Conservation (phyloP, 2,113 vertebrate genomes). For the Callithrix jacchus region DNA sequence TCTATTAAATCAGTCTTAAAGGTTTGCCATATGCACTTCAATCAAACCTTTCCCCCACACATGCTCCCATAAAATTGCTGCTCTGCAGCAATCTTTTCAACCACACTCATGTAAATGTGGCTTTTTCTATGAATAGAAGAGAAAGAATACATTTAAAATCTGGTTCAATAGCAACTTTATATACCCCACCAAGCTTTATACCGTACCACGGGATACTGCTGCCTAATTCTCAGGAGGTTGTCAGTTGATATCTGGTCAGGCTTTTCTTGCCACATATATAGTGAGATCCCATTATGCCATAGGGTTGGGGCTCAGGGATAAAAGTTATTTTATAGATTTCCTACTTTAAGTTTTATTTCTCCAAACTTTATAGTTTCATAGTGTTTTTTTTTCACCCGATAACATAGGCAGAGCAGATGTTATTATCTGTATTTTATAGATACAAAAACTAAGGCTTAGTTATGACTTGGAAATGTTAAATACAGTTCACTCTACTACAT, state of each 20-base stretch:
- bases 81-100: slow-evolving; percentile 56
- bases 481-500: neutral
- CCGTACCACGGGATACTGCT: neutral
- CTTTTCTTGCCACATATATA: neutral
- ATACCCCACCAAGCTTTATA: neutral
- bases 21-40: slow-evolving; percentile 50
- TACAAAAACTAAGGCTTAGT: slow-evolving; percentile 24
- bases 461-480: slow-evolving; percentile 39
- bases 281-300: neutral
- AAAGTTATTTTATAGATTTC: slow-evolving; percentile 50
- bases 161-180: slow-evolving; percentile 40
- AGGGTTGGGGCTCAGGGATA: neutral
- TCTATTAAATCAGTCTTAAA: slow-evolving; percentile 61
- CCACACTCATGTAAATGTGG: slow-evolving; percentile 56
- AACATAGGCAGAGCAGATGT: slow-evolving; percentile 46
- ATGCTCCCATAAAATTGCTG: slow-evolving; percentile 23
- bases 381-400: slow-evolving; percentile 1
- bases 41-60: slow-evolving; percentile 6
- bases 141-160: neutral
- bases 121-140: slow-evolving; percentile 55
- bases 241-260: neutral
- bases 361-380: slow-evolving; percentile 39
- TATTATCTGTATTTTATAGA: slow-evolving; percentile 46
- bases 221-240: neutral
- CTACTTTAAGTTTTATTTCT: slow-evolving; percentile 2